phyloP scores from a whole-genome alignment of 2,797 vertebrate genomes.

The Carapus acus region DNA sequence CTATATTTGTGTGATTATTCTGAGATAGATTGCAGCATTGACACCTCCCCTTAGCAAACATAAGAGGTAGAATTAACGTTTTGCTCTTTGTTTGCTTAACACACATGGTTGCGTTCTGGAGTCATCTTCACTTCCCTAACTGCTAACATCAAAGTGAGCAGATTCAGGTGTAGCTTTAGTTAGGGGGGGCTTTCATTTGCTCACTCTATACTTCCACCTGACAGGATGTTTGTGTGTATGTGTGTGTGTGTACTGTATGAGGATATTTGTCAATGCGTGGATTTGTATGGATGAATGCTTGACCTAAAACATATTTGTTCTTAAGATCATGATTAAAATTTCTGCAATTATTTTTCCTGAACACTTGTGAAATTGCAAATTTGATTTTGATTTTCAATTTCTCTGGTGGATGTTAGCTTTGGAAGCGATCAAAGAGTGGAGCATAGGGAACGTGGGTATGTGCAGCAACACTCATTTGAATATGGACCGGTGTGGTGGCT shows the following conservation, averaged over 20 bases:
- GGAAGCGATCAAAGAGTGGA: constrained; percentile 71
- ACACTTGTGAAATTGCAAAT: constrained; percentile 73
- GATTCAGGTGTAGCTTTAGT: constrained; percentile 65
- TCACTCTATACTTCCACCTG: constrained; percentile 70
- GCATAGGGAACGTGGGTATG: constrained; percentile 56
- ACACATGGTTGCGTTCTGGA: constrained; percentile 62
- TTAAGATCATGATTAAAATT: constrained; percentile 67
- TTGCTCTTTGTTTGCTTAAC: constrained; percentile 74
- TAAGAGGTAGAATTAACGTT: constrained; percentile 67
- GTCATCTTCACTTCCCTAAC: constrained; percentile 68
- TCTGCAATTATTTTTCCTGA: constrained; percentile 72
- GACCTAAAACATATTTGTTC: constrained; percentile 56
- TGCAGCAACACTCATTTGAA: constrained; percentile 69
- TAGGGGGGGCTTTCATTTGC: constrained; percentile 67
- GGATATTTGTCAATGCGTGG: constrained; percentile 9
- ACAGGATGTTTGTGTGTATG: constrained; percentile 51
- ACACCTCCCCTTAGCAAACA: constrained; percentile 30
- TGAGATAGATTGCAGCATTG: constrained; percentile 29
- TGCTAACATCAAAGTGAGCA: constrained; percentile 74
- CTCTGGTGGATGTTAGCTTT: constrained; percentile 64
- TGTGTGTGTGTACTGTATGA: constrained; percentile 12
- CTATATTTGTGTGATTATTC: too few relatives aligned
- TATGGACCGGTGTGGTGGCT: constrained; percentile 62
- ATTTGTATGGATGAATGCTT: constrained; percentile 20
- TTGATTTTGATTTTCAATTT: constrained; percentile 77